Evolutionary conservation across 2,113 vertebrate species (phyloP), one percentile per base, ranked within the genome.

Genomic region (Condylura cristata): DNA sequence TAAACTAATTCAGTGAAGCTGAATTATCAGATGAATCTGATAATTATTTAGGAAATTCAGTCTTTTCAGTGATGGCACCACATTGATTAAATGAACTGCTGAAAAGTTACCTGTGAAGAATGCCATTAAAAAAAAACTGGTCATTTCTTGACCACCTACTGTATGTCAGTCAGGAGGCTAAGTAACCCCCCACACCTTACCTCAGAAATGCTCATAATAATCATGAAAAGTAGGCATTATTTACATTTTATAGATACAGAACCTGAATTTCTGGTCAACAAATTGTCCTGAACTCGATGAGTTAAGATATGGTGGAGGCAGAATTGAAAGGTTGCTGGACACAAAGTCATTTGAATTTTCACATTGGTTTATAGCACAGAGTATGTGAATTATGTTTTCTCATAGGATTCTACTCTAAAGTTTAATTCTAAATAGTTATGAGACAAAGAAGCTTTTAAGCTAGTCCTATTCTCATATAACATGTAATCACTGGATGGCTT

Each of bases 1-100:
- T 26, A 44, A 86, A 72, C 76, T 30, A 93, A 92, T 78, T 81
- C 30, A 91, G 16, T 12, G n/a, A n/a, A n/a, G n/a, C n/a, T n/a
- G n/a, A n/a, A n/a, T n/a, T n/a, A n/a, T n/a, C n/a, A n/a, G n/a
- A n/a, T 28, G 86, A 28, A 74, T 30, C 58, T 78, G 20, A 53
- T 66, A 51, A 92, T 74, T 78, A 71, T 10, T 10, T 24, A 89
- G 51, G n/a, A 58, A 89, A 66, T 79, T 63, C n/a, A 66, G 0
- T 68, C 72, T 93, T 68, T 91, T 30, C 61, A 46, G 51, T 32
- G 89, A 75, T 70, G 65, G 71, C 11, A 75, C 82, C 10, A 72
- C 37, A 32, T 16, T 53, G 46, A 91, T n/a, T 70, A 72, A 74
- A 68, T 13, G 1, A 17, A 24, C 53, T 70, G n/a, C 44, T 82